Evolutionary conservation across 2,888 invertebrate species (phyloP), one percentile per base, ranked within the genome.

Genomic region (Synanthedon formicaeformis): DNA sequence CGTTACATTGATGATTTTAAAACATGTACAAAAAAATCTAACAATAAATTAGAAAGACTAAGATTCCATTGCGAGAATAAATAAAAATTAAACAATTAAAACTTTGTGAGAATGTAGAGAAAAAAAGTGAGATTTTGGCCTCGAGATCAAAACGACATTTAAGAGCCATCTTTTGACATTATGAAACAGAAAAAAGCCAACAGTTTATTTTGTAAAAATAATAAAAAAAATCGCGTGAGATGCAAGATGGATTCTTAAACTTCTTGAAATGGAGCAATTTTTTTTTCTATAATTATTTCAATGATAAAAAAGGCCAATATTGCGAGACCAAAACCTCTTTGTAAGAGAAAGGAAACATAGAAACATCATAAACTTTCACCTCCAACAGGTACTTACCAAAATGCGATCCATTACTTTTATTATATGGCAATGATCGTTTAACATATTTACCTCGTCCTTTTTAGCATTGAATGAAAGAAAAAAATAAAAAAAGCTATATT

Each of bases 391-490:
- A 86, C 85, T 85, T 69, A 87, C 86, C 85, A 78, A 60, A 50
- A 73, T 57, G 55, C 63, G 63, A 60, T 73, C 81, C 73, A 75
- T 71, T 69, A 69, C 70, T 67, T 77, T 65, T 66, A 78, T 60
- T 66, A 76, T 77, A 66, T 72, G 77, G 75, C 63, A 79, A 69
- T 70, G 70, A 62, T 73, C 71, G 69, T 65, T 75, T 65, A 74
- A 67, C 66, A 78, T 82, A 83, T 78, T 84, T 85, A 85, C 86
- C 86, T 85, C 84, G 68, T 87, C 86, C 86, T 84, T 81, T 69
- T 80, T 69, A 61, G 86, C 85, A 73, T 78, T 80, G 77, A 78
- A 80, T 81, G 79, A 82, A 78, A 84, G 71, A 82, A 77, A 81
- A 81, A 75, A 79, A 80, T 66, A 2, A 83, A 68, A 79, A 49